phyloP scores from a whole-genome alignment of 2,113 vertebrate genomes.

The Dipodomys merriami region DNA sequence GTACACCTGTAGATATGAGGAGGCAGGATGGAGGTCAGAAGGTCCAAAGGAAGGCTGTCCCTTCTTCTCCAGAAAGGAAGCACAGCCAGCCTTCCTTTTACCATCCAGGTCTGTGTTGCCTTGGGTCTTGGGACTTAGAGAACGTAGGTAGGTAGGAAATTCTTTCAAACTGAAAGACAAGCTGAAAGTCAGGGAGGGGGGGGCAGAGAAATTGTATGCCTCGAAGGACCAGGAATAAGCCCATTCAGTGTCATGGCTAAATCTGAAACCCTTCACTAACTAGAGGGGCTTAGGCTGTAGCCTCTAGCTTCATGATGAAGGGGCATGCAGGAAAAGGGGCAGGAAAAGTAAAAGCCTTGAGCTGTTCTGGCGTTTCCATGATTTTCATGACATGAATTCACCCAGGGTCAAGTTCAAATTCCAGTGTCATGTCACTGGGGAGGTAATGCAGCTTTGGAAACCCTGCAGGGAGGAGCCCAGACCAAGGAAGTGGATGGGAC shows the following conservation, averaged over 20 bases:
- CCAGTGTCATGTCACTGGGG: neutral
- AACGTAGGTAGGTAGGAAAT: neutral
- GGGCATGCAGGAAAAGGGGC: neutral
- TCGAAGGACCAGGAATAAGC: neutral
- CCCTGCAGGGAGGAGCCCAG: neutral
- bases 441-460: neutral
- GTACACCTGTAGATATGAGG: neutral
- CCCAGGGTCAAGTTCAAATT: neutral
- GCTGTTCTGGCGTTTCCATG: neutral
- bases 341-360: neutral
- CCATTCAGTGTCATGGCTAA: fast-evolving
- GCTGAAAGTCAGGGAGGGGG: neutral
- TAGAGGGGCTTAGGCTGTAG: neutral
- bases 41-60: neutral
- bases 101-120: neutral
- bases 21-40: neutral
- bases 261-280: neutral
- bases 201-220: neutral
- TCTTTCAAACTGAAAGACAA: neutral
- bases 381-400: neutral
- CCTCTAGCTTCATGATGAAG: neutral
- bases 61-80: neutral
- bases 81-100: neutral
- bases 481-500: neutral
- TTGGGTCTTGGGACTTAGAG: neutral